Percentiles rank a stretch among this genome's conserved stretches.
phyloP scores from a whole-genome alignment of 1,140 invertebrate species.

The Solen grandis region DNA sequence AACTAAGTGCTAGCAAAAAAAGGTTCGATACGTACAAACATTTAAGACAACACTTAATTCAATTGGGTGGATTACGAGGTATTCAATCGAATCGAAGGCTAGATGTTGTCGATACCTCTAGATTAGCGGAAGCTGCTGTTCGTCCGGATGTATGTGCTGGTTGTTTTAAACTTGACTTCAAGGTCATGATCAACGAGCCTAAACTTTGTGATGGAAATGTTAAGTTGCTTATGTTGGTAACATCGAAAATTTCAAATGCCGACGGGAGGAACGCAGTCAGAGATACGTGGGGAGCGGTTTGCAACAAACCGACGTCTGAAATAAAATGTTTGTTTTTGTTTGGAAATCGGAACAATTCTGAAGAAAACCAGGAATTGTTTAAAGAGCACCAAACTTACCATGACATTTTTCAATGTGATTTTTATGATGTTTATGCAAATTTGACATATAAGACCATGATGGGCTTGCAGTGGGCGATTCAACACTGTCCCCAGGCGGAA shows the following conservation, averaged over 20 bases:
- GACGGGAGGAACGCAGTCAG: conserved; percentile 22
- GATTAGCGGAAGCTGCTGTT: too few relatives aligned
- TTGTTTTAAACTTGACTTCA: too few relatives aligned
- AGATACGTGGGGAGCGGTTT: conserved; percentile 38
- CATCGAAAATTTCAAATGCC: background rate
- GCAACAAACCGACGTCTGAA: conserved; percentile 20
- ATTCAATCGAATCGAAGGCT: too few relatives aligned
- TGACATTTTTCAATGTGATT: conserved; percentile 63
- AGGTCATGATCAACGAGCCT: too few relatives aligned
- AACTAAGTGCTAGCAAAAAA: too few relatives aligned
- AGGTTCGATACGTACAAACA: too few relatives aligned
- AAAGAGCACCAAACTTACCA: conserved; percentile 56
- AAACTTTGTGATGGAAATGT: too few relatives aligned
- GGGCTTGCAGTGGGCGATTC: conserved; percentile 60
- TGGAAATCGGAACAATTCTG: conserved; percentile 11
- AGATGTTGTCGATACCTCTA: too few relatives aligned
- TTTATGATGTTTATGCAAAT: conserved; percentile 62
- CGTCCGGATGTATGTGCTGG: too few relatives aligned
- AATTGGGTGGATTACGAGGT: too few relatives aligned
- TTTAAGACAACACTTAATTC: too few relatives aligned
- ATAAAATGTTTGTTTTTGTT: conserved; percentile 55
- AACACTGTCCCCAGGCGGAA: conserved; percentile 55
- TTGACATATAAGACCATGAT: conserved; percentile 61
- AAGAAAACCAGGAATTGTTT: background rate
- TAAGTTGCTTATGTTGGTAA: background rate